A percentile compares a stretch with the other conserved stretches of the same genome.
phyloP scores from a whole-genome alignment of 2,113 vertebrate genomes.

The Eubucco bourcierii region DNA sequence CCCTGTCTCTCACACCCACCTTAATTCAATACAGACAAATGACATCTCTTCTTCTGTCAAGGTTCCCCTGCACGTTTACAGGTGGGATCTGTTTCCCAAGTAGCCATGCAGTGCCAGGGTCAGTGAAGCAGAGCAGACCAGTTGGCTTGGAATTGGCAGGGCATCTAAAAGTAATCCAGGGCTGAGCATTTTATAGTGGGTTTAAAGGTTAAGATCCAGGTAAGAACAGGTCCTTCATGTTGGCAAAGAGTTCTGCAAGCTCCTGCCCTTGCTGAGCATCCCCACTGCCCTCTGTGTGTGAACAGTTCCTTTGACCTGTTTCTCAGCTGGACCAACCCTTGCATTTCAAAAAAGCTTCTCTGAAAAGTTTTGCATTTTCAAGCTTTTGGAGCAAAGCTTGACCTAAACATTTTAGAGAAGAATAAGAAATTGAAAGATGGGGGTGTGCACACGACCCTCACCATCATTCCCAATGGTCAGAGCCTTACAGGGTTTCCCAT shows the following conservation, averaged over 20 bases:
- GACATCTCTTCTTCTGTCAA: background rate
- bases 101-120: fast-evolving
- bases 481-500: background rate
- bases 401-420: background rate
- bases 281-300: background rate
- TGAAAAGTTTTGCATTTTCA: background rate
- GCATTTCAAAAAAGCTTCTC: background rate
- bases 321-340: background rate
- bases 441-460: background rate
- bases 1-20: background rate
- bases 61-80: background rate
- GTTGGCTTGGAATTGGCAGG: background rate
- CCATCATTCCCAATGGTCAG: fast-evolving
- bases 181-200: background rate
- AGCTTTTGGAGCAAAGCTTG: background rate
- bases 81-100: background rate
- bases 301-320: fast-evolving
- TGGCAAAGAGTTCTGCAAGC: background rate
- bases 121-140: fast-evolving
- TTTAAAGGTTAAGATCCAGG: background rate
- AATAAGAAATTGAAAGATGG: fast-evolving
- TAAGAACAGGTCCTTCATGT: background rate
- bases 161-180: background rate
- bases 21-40: background rate
- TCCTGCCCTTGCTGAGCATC: background rate